phyloP scores from a whole-genome alignment of 2,113 vertebrate genomes.

The Apteryx mantelli region DNA sequence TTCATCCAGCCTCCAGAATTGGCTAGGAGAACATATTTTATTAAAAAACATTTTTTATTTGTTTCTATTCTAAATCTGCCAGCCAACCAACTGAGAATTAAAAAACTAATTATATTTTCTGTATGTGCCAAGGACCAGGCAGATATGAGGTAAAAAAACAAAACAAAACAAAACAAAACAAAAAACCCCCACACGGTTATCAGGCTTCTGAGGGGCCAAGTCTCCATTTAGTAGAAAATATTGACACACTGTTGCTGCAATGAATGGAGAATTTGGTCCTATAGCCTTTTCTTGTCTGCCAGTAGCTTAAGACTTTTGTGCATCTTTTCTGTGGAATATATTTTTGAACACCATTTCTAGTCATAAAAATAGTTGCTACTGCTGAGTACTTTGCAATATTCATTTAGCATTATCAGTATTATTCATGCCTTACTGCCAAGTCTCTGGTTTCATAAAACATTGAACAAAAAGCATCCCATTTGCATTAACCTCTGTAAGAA shows the following conservation, averaged over 20 bases:
- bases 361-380: not conserved
- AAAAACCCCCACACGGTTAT: not conserved
- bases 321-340: not conserved
- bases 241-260: not conserved
- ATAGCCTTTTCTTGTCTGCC: not conserved
- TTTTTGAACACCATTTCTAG: not conserved
- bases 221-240: not conserved
- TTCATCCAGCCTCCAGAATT: not conserved
- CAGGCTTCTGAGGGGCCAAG: not conserved
- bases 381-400: not conserved
- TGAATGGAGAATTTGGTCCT: not conserved
- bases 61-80: conserved; percentile 49
- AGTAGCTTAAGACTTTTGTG: not conserved
- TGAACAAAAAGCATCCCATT: not conserved
- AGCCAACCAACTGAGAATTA: conserved; percentile 1
- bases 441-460: not conserved
- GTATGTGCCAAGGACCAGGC: not conserved
- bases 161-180: not conserved
- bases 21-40: conserved; percentile 47
- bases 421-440: not conserved
- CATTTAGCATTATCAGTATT: not conserved
- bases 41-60: conserved; percentile 64
- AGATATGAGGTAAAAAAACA: not conserved
- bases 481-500: not conserved
- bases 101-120: not conserved